Base-by-base conservation (phyloP, 2,797 vertebrate species). In the Aplochiton taeniatus region DNA sequence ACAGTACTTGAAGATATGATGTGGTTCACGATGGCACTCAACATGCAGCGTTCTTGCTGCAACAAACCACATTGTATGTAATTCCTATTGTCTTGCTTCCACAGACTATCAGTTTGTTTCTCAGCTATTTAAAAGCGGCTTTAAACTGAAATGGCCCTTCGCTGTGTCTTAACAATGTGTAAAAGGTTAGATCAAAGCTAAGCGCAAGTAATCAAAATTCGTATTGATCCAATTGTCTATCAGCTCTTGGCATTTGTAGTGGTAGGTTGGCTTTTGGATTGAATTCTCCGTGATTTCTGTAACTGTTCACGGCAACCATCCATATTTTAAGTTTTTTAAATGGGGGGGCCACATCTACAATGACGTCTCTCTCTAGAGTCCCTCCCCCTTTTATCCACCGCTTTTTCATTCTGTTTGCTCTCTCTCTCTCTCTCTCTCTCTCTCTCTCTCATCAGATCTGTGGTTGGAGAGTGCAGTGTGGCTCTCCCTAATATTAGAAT, bases 401-500 rank as follows among this genome's bases (percentile, higher is more conserved):
- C 19, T 61, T 61, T 64, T 31, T 4, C 46, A 58, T 47, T 55
- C 52, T 66, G 52, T 65, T 62, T 68, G 63, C 58, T 52, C 65
- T 49, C 53, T 20, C 14, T 12, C 41, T 41, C 42, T 4, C 9
- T 49, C 12, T 51, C 13, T 52, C 16, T 42, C 17, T 11, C 6
- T 13, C 18, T 16, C 55, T 11, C 12, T 42, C 42, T 47, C 42
- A 68, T 9, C 11, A 47, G 50, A 55, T 10, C 13, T 31, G 45
- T 48, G 48, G 41, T 51, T 13, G 14, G 52, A 31, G 69, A 63
- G 51, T 55, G 8, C 18, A 16, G 58, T 69, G 44, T 67, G 19
- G 13, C 61, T 73, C 58, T 11, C 46, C 66, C 60, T 65, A 78
- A 81, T 67, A 63, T 66, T 67, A 60, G 58, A 64, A 69, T 52